Base-by-base conservation (phyloP, 2,888 invertebrate species). In the Abscondita cerata region DNA sequence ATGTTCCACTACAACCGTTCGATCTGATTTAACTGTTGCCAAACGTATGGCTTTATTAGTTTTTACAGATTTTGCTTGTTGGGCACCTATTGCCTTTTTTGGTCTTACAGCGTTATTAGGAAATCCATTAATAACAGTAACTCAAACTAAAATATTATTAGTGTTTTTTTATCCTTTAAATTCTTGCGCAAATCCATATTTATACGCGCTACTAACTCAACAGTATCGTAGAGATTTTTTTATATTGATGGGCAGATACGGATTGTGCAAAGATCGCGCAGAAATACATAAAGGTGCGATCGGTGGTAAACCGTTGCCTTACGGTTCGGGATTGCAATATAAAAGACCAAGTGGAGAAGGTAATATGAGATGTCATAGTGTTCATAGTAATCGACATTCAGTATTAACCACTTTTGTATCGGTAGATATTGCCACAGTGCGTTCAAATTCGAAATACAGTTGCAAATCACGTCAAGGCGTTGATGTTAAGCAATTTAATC, bases 161-260 rank as follows among this genome's bases (percentile, higher is more conserved):
- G 88, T 89, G 8, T 88, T 89, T 73, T 87, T 89, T 77, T 86
- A 88, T 73, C 89, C 89, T 0, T 80, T 89, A 66, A 89, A 89
- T 77, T 85, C 87, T 1, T 88, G 87, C 73, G 87, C 88, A 62
- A 89, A 89, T 74, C 89, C 89, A 0, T 88, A 87, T 73, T 78
- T 89, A 33, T 89, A 89, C 75, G 88, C 88, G 3, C 82, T 89
- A 59, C 81, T 88, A 60, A 89, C 88, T 1, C 86, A 87, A 69
- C 87, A 87, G 75, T 87, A 87, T 70, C 80, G 87, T 57, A 77
- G 85, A 40, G 87, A 88, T 73, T 81, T 85, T 63, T 82, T 83
- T 70, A 81, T 83, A 46, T 76, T 86, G 15, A 80, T 85, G 74
- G 82, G 83, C 53, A 77, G 84, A 48, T 83, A 81, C 55, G 82